Conservation (phyloP, 2,797 vertebrate species). For the Anabacerthia variegaticeps region DNA sequence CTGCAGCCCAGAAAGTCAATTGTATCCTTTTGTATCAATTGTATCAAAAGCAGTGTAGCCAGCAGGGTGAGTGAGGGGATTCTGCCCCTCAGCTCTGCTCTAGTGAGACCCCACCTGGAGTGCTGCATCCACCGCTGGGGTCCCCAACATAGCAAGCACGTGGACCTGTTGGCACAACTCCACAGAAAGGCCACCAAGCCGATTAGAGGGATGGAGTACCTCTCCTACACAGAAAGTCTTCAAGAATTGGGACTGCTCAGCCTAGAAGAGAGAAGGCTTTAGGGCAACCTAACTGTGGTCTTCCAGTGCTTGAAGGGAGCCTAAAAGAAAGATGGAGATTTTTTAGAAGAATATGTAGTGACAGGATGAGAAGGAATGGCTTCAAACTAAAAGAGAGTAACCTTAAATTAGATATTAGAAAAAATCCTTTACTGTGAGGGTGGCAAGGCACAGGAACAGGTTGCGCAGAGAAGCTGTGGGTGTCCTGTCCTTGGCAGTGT, state of each 20-base stretch:
- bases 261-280: not conserved
- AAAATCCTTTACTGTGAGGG: not conserved
- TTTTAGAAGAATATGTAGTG: not conserved
- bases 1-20: not conserved
- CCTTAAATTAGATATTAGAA: not conserved
- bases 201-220: not conserved
- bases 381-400: not conserved
- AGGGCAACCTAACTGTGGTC: not conserved
- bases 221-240: not conserved
- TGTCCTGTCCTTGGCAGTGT: not conserved
- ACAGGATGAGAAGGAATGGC: not conserved
- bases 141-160: not conserved
- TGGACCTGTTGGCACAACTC: fast-evolving
- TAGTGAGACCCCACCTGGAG: not conserved
- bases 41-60: not conserved
- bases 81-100: not conserved
- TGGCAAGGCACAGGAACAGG: not conserved
- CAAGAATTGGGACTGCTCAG: not conserved
- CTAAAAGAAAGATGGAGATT: not conserved
- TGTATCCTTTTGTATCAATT: too few species aligned
- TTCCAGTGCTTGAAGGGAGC: not conserved
- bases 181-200: not conserved
- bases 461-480: not conserved
- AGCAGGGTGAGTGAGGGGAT: not conserved
- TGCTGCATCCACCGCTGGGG: not conserved